phyloP scores from a whole-genome alignment of 2,113 vertebrate genomes.

The Platysternon megacephalum region DNA sequence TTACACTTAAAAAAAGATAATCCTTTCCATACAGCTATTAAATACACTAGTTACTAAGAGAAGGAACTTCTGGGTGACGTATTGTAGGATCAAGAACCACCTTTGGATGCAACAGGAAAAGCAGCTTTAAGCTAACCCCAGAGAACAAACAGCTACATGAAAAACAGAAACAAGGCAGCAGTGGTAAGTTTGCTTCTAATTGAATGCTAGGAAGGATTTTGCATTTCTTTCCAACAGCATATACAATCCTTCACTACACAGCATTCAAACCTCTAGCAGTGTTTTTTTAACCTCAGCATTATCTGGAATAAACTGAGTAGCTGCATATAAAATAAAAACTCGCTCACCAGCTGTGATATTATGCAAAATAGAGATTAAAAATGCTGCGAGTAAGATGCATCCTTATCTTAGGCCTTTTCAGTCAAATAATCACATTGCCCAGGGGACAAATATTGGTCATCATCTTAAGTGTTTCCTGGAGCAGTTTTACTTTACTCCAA shows the following conservation, averaged over 20 bases:
- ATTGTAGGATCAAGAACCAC: neutral
- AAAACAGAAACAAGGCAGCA: neutral
- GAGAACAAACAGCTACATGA: slow-evolving; percentile 4
- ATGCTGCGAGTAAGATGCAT: neutral
- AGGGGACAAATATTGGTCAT: neutral
- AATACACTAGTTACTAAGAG: neutral
- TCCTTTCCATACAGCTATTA: neutral
- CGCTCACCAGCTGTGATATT: neutral
- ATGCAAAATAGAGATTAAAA: neutral
- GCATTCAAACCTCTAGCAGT: neutral
- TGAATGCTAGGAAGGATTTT: neutral
- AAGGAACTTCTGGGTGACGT: neutral
- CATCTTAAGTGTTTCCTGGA: neutral
- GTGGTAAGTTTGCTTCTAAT: neutral
- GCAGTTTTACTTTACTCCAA: slow-evolving; percentile 49
- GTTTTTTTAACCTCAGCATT: neutral
- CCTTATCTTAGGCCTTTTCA: neutral
- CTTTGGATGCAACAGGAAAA: slow-evolving; percentile 20
- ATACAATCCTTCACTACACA: neutral
- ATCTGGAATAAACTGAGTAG: neutral
- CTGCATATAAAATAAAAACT: neutral
- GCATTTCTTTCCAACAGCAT: neutral
- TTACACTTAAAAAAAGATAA: neutral
- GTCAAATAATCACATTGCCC: neutral
- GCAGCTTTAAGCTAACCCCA: slow-evolving; percentile 27